Evolutionary conservation across 2,888 invertebrate species (phyloP).

Genomic region (Cheilosia variabilis): DNA sequence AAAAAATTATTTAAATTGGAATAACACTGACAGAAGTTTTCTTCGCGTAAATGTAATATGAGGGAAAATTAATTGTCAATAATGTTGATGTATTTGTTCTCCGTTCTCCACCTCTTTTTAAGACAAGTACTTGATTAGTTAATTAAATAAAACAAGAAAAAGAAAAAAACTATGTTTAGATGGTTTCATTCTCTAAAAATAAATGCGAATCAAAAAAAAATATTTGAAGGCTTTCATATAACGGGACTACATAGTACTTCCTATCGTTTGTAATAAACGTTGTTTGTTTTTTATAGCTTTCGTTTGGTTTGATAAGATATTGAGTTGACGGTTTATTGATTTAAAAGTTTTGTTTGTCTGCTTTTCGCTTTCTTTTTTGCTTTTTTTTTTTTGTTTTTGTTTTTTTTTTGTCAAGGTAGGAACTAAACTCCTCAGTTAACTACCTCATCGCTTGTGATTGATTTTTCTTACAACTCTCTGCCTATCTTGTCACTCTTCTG

Average conservation of each 20-base stretch:
- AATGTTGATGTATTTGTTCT: not conserved
- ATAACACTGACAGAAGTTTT: slow-evolving; percentile 50
- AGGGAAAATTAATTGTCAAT: slow-evolving; percentile 35
- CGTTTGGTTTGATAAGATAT: slow-evolving; percentile 31
- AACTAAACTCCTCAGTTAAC: slow-evolving; percentile 67
- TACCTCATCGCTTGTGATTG: slow-evolving; percentile 65
- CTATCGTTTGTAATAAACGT: slow-evolving; percentile 54
- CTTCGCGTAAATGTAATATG: slow-evolving; percentile 26
- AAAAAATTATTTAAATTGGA: slow-evolving; percentile 31
- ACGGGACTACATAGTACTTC: slow-evolving; percentile 55
- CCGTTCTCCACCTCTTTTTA: slow-evolving; percentile 7
- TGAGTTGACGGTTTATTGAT: slow-evolving; percentile 30
- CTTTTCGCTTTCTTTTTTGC: slow-evolving; percentile 45
- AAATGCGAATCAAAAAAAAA: slow-evolving; percentile 57
- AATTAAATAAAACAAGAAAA: slow-evolving; percentile 28
- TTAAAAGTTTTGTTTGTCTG: slow-evolving; percentile 58
- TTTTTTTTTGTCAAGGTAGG: slow-evolving; percentile 59
- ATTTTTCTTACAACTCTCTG: slow-evolving; percentile 65
- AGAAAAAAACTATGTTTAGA: slow-evolving; percentile 30
- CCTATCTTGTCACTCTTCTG: slow-evolving; percentile 73
- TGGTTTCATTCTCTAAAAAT: slow-evolving; percentile 50
- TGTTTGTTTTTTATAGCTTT: slow-evolving; percentile 31
- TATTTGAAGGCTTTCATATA: slow-evolving; percentile 18
- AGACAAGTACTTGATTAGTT: slow-evolving; percentile 42
- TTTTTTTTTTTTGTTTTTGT: slow-evolving; percentile 22